These are phyloP conservation scores for Galemys pyrenaicus DNA, from an alignment of 2,113 vertebrate species.

Conservation along the genomic window DNA sequence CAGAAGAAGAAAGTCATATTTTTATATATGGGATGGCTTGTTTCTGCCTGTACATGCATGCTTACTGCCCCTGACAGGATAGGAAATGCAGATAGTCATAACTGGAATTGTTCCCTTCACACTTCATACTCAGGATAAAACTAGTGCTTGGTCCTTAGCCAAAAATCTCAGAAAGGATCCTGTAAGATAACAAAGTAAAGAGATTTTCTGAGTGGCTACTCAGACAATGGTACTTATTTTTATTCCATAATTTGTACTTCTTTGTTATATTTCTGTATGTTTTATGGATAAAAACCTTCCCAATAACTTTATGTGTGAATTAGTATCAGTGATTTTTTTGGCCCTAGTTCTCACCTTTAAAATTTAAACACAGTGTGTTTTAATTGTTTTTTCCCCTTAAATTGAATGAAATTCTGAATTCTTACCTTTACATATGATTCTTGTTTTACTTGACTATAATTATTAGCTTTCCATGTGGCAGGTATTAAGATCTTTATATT, in stretches of 20 bases:
- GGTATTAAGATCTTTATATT: conserved; percentile 84
- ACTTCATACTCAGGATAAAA: background rate
- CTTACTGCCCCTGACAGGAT: background rate
- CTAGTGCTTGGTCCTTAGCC: background rate
- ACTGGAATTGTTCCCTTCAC: background rate
- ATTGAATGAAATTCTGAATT: conserved; percentile 29
- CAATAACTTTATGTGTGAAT: background rate
- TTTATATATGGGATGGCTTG: background rate
- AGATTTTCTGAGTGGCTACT: background rate
- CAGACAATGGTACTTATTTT: background rate
- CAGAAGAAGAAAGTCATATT: background rate
- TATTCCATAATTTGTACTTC: background rate
- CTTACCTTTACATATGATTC: conserved; percentile 82
- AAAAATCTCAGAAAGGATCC: conserved; percentile 38
- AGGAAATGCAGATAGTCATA: background rate
- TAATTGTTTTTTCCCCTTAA: background rate
- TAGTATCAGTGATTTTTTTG: background rate
- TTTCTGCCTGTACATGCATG: background rate
- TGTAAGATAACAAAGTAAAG: background rate
- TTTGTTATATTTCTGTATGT: conserved; percentile 17
- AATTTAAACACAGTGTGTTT: background rate
- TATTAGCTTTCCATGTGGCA: conserved; percentile 76
- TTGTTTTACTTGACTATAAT: conserved; percentile 72
- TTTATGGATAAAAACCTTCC: background rate
- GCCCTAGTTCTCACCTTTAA: background rate